Evolutionary conservation across 2,888 invertebrate species (phyloP).

Genomic region (Cybosia mesomella): DNA sequence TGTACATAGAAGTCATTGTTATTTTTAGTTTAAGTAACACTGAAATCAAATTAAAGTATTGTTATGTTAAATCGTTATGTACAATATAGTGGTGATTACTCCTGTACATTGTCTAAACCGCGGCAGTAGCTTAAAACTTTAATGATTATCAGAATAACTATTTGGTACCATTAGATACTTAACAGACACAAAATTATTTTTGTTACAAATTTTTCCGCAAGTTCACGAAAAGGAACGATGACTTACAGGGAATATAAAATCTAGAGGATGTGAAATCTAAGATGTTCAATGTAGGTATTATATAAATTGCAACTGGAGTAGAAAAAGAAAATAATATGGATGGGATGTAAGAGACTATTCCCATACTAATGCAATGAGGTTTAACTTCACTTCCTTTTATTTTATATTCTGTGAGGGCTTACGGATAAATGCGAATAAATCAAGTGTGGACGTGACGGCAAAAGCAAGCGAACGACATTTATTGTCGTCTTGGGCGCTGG

Average conservation of each 20-base stretch:
- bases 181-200: slow-evolving; percentile 1
- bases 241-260: not conserved
- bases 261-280: not conserved
- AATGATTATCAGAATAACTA: slow-evolving; percentile 5
- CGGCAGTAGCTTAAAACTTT: slow-evolving; percentile 24
- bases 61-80: slow-evolving; percentile 44
- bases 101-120: slow-evolving; percentile 27
- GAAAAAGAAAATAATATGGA: no score
- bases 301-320: no score
- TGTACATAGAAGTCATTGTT: not conserved
- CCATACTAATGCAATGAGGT: no score
- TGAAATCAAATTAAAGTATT: slow-evolving; percentile 58
- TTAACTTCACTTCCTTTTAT: no score
- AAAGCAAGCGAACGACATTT: no score
- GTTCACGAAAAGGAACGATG: not conserved
- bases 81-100: slow-evolving; percentile 38
- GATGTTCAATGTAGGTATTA: no score
- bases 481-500: no score
- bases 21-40: slow-evolving; percentile 42
- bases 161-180: not conserved
- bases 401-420: no score
- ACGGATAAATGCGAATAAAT: no score
- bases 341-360: no score
- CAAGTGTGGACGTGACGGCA: no score
- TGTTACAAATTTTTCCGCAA: not conserved